These are phyloP conservation scores for Onychostoma macrolepis DNA, from an alignment of 2,113 vertebrate species.

Conservation along the genomic window DNA sequence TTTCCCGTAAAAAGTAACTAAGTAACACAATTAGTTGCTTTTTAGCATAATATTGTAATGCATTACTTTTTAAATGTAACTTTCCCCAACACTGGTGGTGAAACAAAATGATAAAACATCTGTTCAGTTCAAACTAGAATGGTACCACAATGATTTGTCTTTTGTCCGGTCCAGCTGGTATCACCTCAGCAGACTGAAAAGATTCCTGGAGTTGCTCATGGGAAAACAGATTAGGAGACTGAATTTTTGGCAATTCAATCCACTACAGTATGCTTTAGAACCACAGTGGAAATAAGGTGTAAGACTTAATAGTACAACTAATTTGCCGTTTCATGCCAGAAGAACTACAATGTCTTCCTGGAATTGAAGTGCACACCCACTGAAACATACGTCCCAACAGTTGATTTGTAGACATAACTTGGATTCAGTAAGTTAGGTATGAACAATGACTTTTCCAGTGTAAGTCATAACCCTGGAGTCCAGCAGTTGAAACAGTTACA, in stretches of 20 bases:
- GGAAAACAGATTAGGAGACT: neutral
- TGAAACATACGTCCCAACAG: neutral
- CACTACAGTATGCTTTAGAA: neutral
- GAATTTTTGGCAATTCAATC: neutral
- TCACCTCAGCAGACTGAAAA: neutral
- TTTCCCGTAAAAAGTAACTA: no score
- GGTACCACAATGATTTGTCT: neutral
- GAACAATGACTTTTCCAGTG: neutral
- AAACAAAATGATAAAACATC: neutral
- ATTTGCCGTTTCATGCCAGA: neutral
- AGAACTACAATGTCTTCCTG: conserved; percentile 1
- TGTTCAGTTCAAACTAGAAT: neutral
- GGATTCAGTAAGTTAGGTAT: neutral
- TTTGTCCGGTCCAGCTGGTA: neutral
- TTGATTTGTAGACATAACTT: conserved; percentile 3
- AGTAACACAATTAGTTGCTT: neutral
- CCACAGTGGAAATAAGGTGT: conserved; percentile 1
- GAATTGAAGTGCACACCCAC: neutral
- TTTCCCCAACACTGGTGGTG: neutral
- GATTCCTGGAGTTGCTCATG: conserved; percentile 1
- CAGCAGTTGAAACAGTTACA: neutral
- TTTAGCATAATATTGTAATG: neutral
- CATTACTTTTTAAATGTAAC: neutral
- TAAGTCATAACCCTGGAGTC: neutral
- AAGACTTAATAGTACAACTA: conserved; percentile 3